A percentile compares a stretch with the other conserved stretches of the same genome.
Evolutionary conservation across 2,888 invertebrate species (phyloP).

Genomic region (Drosophila affinis): DNA sequence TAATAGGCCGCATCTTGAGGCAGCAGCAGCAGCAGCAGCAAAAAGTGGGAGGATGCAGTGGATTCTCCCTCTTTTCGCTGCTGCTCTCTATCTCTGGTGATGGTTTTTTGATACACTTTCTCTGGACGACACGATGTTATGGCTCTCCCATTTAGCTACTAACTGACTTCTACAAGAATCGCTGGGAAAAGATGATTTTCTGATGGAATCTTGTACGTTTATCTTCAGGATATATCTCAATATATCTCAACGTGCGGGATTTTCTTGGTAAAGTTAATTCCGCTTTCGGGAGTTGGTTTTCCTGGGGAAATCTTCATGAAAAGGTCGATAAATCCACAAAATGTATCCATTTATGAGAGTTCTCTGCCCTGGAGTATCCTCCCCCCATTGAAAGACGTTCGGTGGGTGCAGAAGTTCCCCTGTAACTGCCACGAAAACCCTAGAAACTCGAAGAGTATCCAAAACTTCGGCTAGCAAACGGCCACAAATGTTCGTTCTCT

Average conservation of each 20-base stretch:
- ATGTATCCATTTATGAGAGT: no score
- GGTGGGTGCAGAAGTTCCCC: neutral
- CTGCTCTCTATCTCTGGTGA: constrained; percentile 41
- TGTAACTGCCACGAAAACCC: neutral
- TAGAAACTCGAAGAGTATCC: neutral
- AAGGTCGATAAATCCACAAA: no score
- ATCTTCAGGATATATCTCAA: neutral
- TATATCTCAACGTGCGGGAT: no score
- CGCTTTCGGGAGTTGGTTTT: no score
- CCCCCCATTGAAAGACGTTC: neutral
- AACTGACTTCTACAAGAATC: no score
- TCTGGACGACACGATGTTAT: neutral
- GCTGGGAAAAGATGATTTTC: neutral
- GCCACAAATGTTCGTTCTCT: constrained; percentile 6
- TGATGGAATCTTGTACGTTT: neutral
- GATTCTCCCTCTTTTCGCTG: constrained; percentile 60
- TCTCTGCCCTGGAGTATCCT: neutral
- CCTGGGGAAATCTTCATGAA: no score
- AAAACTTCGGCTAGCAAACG: neutral
- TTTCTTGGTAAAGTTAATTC: no score
- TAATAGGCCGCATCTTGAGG: constrained; percentile 53
- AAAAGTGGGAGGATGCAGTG: constrained; percentile 83
- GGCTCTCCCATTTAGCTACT: no score
- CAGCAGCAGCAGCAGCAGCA: constrained; percentile 59
- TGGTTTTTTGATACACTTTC: constrained; percentile 28